phyloP scores from a whole-genome alignment of 2,888 invertebrate species.

The Drosophila paranaensis region DNA sequence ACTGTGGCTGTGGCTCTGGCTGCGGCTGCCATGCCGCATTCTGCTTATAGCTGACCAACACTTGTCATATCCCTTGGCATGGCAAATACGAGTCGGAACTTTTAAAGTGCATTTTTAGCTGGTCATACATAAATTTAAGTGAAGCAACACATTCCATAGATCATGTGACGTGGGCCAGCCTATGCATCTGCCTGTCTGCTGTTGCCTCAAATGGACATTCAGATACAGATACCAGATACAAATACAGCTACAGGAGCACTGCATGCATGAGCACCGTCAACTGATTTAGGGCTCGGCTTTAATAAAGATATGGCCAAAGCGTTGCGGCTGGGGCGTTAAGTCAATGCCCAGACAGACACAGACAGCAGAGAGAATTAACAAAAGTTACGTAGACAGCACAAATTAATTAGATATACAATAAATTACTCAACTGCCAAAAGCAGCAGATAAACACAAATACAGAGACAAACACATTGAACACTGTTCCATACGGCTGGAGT shows the following conservation, averaged over 20 bases:
- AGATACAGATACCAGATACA: conserved; percentile 15
- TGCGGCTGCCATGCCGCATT: conserved; percentile 18
- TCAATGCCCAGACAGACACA: conserved; percentile 31
- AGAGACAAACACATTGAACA: conserved; percentile 12
- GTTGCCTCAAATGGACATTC: not conserved
- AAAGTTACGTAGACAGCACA: conserved; percentile 69
- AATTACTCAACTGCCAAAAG: conserved; percentile 71
- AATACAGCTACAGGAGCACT: conserved; percentile 1
- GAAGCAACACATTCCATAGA: conserved; percentile 42
- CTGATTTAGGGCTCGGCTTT: conserved; percentile 31
- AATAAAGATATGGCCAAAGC: conserved; percentile 54
- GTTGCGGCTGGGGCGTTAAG: conserved; percentile 57
- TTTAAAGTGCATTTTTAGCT: conserved; percentile 41
- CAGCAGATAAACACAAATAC: conserved; percentile 39
- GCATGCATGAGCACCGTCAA: conserved; percentile 5
- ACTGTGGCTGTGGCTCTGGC: conserved; percentile 13
- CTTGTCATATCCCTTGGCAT: conserved; percentile 55
- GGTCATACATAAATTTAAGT: conserved; percentile 57
- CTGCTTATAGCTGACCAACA: conserved; percentile 65
- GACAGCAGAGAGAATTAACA: conserved; percentile 30
- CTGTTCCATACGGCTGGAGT: not conserved
- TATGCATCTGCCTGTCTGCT: conserved; percentile 4
- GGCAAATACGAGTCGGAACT: conserved; percentile 35
- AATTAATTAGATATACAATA: conserved; percentile 76
- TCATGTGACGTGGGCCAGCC: conserved; percentile 31